Conservation (phyloP, 2,797 vertebrate genomes). For the Catharus ustulatus region DNA sequence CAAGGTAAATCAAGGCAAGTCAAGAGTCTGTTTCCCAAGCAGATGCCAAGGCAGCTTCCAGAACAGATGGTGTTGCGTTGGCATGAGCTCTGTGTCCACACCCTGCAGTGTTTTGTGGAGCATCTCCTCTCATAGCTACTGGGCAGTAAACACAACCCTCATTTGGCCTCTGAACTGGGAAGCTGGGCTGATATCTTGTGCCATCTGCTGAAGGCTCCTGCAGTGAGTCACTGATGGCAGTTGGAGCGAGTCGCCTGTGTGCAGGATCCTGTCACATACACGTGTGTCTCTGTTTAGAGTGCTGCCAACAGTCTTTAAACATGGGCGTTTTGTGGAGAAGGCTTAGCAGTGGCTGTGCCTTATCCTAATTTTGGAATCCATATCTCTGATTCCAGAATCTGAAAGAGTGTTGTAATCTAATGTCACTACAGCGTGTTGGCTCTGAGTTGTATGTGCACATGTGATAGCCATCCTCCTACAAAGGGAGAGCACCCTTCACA, state of each 20-base stretch:
- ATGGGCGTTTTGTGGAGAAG: not conserved
- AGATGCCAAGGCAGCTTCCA: slow-evolving; percentile 44
- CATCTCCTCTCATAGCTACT: not conserved
- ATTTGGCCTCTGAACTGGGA: not conserved
- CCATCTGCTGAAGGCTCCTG: slow-evolving; percentile 17
- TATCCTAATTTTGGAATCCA: not conserved
- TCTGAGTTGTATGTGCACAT: not conserved
- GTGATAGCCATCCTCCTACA: not conserved
- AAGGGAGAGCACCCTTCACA: not conserved
- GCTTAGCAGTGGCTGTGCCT: not conserved
- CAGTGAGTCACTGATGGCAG: not conserved
- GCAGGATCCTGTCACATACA: not conserved
- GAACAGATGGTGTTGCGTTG: slow-evolving; percentile 58
- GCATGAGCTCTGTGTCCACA: not conserved
- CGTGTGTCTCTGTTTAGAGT: not conserved
- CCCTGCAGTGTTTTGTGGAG: not conserved
- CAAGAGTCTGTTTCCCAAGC: slow-evolving; percentile 11
- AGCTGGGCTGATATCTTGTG: not conserved
- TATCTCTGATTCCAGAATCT: not conserved
- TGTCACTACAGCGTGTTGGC: not conserved
- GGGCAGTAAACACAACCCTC: slow-evolving; percentile 16
- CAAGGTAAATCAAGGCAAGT: slow-evolving; percentile 1
- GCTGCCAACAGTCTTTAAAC: not conserved
- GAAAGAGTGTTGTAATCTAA: not conserved
- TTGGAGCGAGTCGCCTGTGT: not conserved